These are phyloP conservation scores for Okamejei kenojei DNA, from an alignment of 2,797 vertebrate species.

Conservation along the genomic window DNA sequence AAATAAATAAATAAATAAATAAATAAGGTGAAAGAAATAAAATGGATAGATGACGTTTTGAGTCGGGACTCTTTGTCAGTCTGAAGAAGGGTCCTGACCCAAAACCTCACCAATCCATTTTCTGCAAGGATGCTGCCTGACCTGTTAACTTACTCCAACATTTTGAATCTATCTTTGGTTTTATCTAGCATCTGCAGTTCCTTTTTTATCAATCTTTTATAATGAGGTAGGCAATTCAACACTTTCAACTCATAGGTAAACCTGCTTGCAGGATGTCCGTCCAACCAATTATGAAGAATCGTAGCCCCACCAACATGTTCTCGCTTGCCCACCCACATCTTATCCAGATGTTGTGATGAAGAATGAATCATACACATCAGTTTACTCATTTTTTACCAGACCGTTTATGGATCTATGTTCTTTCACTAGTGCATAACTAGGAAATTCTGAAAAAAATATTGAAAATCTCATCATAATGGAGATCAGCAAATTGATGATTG, in stretches of 20 bases:
- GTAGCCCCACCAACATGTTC: background rate
- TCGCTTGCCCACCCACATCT: background rate
- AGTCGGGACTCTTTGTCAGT: no score
- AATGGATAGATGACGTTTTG: no score
- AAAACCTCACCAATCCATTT: no score
- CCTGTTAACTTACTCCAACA: no score
- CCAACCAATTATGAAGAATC: background rate
- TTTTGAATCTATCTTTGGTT: no score
- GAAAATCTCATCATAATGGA: background rate
- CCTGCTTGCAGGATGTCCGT: background rate
- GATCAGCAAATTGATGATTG: background rate
- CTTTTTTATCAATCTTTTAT: background rate
- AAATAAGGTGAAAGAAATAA: no score
- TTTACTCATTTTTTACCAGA: background rate
- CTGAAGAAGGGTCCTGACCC: no score
- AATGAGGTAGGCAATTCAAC: background rate
- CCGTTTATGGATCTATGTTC: background rate
- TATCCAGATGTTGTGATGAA: background rate
- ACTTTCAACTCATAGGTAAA: background rate
- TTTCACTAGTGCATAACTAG: background rate
- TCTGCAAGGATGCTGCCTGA: no score
- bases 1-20: no score
- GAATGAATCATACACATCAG: background rate
- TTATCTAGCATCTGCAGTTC: no score
- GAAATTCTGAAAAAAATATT: background rate